Conservation (phyloP, 2,797 vertebrate genomes). For the Anisognathus igniventris region DNA sequence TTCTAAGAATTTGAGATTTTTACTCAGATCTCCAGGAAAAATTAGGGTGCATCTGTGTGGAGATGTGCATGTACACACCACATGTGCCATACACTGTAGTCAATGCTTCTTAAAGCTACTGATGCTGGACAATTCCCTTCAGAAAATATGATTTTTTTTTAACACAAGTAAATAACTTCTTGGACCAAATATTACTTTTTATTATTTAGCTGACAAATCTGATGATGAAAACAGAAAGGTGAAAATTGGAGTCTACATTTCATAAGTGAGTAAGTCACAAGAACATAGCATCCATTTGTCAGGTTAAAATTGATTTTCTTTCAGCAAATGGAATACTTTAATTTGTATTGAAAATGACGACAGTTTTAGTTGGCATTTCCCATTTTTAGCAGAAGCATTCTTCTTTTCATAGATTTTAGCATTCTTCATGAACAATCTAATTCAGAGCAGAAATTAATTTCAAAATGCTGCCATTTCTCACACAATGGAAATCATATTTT, state of each 20-base stretch:
- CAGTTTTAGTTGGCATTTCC: not conserved
- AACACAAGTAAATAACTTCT: not conserved
- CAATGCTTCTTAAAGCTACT: not conserved
- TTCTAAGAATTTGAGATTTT: not conserved
- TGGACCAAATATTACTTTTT: not conserved
- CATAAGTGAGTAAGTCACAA: not conserved
- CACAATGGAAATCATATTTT: not conserved
- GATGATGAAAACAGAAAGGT: not conserved
- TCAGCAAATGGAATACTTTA: not conserved
- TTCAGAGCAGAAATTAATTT: not conserved
- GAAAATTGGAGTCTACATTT: not conserved
- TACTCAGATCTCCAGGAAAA: not conserved
- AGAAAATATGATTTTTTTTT: not conserved
- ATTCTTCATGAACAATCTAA: not conserved
- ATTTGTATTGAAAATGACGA: not conserved
- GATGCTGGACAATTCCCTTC: not conserved
- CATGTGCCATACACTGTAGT: rapidly evolving
- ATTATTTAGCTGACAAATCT: not conserved
- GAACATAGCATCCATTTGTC: not conserved
- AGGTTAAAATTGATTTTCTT: not conserved
- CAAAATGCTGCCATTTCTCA: not conserved
- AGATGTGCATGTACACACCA: not conserved
- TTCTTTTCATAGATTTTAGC: not conserved
- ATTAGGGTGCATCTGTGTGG: not conserved
- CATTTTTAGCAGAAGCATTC: not conserved